phyloP scores from a whole-genome alignment of 1,140 invertebrate species.

The Oppia nitens region DNA sequence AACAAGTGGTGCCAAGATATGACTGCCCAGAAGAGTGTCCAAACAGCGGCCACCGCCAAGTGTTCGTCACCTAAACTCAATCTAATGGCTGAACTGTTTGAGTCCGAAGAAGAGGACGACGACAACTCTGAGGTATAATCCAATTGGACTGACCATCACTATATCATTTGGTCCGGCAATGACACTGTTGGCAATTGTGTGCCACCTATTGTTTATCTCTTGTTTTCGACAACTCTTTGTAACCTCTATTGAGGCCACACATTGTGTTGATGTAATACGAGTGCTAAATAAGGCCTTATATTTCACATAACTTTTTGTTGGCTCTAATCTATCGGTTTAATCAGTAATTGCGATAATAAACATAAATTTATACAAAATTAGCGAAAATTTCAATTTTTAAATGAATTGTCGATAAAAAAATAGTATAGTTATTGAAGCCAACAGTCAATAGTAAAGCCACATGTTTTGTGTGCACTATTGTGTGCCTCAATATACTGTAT shows the following conservation, averaged over 20 bases:
- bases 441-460: too few species aligned
- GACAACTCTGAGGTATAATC: conserved; percentile 3
- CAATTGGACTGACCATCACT: not conserved
- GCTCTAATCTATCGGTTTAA: too few species aligned
- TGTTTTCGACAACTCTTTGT: not conserved
- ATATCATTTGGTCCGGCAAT: not conserved
- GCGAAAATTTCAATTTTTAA: not conserved
- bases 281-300: not conserved
- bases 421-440: not conserved
- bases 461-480: too few species aligned
- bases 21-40: too few species aligned
- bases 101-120: conserved; percentile 10
- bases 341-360: too few species aligned
- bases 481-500: not conserved
- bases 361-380: not conserved
- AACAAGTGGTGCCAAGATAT: too few species aligned
- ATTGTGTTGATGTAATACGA: not conserved
- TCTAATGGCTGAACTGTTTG: conserved; percentile 12
- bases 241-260: not conserved
- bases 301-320: not conserved
- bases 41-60: too few species aligned
- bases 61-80: not conserved
- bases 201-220: not conserved
- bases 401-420: not conserved
- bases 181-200: not conserved